These are phyloP conservation scores for Chloroceryle inda DNA, from an alignment of 2,797 vertebrate genomes.

Conservation along the genomic window DNA sequence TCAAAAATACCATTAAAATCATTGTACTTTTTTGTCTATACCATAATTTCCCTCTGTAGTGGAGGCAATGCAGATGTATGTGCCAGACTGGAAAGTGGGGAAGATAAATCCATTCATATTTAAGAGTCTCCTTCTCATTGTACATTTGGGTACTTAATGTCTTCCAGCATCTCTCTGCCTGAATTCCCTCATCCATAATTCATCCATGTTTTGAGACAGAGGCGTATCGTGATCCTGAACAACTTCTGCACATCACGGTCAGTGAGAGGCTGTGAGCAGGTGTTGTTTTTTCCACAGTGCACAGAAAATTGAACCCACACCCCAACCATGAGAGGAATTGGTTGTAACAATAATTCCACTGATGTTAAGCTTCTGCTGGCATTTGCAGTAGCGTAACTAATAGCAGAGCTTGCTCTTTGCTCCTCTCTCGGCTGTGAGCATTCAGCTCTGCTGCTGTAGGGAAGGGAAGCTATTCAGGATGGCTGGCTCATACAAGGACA, in stretches of 20 bases:
- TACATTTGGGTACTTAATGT: background rate
- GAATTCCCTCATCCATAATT: background rate
- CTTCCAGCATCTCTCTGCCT: background rate
- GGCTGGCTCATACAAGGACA: background rate
- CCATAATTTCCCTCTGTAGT: background rate
- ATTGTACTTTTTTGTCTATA: background rate
- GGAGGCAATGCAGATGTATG: background rate
- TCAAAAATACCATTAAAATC: background rate
- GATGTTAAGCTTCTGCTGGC: background rate
- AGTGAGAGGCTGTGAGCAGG: background rate
- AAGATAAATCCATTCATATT: background rate
- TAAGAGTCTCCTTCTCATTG: background rate
- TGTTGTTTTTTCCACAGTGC: background rate
- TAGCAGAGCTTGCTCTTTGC: background rate
- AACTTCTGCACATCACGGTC: background rate
- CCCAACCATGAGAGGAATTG: fast-evolving
- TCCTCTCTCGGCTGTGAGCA: background rate
- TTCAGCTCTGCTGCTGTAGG: background rate
- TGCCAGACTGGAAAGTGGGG: background rate
- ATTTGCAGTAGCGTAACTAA: background rate
- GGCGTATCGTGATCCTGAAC: fast-evolving
- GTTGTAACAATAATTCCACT: background rate
- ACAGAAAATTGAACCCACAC: background rate
- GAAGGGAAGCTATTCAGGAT: background rate
- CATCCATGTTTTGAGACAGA: background rate